Evolutionary conservation across 1,140 invertebrate genomes (phyloP).

Genomic region (Vanessa tameamea): DNA sequence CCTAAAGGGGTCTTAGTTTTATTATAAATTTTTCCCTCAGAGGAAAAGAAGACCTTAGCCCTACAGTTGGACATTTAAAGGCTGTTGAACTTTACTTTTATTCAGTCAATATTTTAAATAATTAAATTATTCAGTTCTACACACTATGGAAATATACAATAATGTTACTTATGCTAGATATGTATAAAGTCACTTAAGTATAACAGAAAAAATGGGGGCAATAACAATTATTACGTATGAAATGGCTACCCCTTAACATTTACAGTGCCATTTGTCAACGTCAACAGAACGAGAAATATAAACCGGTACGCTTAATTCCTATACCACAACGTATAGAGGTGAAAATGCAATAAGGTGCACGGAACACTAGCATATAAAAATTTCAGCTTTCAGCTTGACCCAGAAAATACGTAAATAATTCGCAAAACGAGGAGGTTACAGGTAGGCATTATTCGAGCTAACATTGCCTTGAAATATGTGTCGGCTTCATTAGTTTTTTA

Average conservation of each 20-base stretch:
- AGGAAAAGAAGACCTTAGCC: no score
- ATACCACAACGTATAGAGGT: constrained; percentile 12
- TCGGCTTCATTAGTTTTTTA: constrained; percentile 26
- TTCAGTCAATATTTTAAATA: no score
- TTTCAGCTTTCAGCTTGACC: constrained; percentile 7
- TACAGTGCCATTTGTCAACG: constrained; percentile 19
- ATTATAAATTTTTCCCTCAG: no score
- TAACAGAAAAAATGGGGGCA: background rate
- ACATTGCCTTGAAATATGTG: constrained; percentile 23
- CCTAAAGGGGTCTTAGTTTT: no score
- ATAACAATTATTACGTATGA: constrained; percentile 5
- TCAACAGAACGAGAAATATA: constrained; percentile 7
- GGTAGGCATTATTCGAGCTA: constrained; percentile 25
- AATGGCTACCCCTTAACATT: constrained; percentile 15
- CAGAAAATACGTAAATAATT: constrained; percentile 22
- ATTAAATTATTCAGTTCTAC: no score
- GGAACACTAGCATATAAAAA: background rate
- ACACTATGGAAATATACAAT: no score
- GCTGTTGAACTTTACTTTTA: no score
- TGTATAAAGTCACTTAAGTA: background rate
- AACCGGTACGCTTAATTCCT: constrained; percentile 4
- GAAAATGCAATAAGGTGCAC: constrained; percentile 15
- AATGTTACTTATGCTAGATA: no score
- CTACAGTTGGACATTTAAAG: no score
- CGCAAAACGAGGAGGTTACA: constrained; percentile 16